These are phyloP conservation scores for Sinocyclocheilus grahami DNA, from an alignment of 2,113 vertebrate species.

Conservation along the genomic window DNA sequence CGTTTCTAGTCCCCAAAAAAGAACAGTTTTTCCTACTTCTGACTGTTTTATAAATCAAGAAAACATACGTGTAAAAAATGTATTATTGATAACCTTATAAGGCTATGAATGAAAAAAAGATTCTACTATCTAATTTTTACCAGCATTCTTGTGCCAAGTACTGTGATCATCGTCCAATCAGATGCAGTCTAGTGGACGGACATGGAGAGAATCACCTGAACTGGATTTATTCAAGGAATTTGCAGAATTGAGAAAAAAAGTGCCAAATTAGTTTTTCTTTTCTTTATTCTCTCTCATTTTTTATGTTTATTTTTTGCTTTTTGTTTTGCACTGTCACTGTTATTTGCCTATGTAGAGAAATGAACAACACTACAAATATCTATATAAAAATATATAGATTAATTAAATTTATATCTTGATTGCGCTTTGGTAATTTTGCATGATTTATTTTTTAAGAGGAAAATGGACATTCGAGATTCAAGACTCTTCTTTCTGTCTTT, in stretches of 20 bases:
- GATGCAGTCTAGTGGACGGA: constrained; percentile 69
- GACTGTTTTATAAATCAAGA: constrained; percentile 78
- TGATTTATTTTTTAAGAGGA: constrained; percentile 64
- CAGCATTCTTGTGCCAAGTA: constrained; percentile 84
- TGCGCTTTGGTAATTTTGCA: constrained; percentile 75
- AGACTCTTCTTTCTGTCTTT: constrained; percentile 61
- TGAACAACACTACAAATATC: constrained; percentile 58
- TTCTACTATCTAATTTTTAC: constrained; percentile 83
- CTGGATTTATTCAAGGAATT: constrained; percentile 74
- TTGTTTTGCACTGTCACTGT: constrained; percentile 69
- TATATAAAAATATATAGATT: constrained; percentile 58
- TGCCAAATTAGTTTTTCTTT: constrained; percentile 74
- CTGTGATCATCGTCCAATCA: constrained; percentile 78
- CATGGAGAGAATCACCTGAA: constrained; percentile 69
- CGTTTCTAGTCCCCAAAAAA: constrained; percentile 67
- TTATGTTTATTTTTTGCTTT: constrained; percentile 24
- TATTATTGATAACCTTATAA: constrained; percentile 79
- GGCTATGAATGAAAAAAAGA: constrained; percentile 77
- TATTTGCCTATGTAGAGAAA: constrained; percentile 70
- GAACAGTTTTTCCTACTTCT: constrained; percentile 73
- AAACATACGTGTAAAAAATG: constrained; percentile 76
- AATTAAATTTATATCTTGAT: constrained; percentile 71
- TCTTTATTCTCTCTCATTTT: constrained; percentile 56
- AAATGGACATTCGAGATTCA: constrained; percentile 43
- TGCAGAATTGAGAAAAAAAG: constrained; percentile 76